phyloP scores from a whole-genome alignment of 2,888 invertebrate genomes.

The Taphrorychus bicolor region DNA sequence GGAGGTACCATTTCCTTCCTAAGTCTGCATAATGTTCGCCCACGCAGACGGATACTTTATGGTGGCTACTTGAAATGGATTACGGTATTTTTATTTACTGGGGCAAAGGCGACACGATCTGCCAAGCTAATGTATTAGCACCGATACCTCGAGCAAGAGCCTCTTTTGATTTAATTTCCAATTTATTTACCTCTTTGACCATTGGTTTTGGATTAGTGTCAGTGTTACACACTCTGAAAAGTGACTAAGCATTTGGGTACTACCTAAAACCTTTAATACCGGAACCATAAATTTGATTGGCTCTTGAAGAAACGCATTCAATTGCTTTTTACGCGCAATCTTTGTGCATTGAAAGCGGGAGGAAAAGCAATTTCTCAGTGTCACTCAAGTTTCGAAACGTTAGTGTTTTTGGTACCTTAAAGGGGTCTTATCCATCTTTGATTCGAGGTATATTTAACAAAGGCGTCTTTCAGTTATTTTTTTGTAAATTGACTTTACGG shows the following conservation, averaged over 20 bases:
- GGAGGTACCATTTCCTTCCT: conserved; percentile 10
- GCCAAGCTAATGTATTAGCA: conserved; percentile 10
- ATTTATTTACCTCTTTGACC: neutral
- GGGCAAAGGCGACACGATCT: conserved; percentile 11
- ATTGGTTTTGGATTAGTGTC: neutral
- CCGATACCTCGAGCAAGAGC: neutral
- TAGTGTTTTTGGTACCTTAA: neutral
- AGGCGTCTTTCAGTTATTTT: neutral
- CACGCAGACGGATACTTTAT: conserved; percentile 16
- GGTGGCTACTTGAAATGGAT: conserved; percentile 22
- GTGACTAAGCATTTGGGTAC: neutral
- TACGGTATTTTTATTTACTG: conserved; percentile 12
- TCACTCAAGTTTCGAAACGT: neutral
- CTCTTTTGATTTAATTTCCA: neutral
- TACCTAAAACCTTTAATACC: neutral
- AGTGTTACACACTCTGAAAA: neutral
- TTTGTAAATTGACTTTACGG: no score
- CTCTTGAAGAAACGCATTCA: neutral
- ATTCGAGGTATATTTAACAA: neutral
- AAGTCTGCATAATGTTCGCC: conserved; percentile 8
- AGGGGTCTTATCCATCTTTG: neutral
- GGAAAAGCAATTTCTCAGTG: conserved; percentile 1
- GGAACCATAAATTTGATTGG: conserved; percentile 3
- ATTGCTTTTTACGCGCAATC: neutral
- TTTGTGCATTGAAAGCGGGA: conserved; percentile 1